Base-by-base conservation (phyloP, 2,888 invertebrate species). In the Aricia artaxerxes region DNA sequence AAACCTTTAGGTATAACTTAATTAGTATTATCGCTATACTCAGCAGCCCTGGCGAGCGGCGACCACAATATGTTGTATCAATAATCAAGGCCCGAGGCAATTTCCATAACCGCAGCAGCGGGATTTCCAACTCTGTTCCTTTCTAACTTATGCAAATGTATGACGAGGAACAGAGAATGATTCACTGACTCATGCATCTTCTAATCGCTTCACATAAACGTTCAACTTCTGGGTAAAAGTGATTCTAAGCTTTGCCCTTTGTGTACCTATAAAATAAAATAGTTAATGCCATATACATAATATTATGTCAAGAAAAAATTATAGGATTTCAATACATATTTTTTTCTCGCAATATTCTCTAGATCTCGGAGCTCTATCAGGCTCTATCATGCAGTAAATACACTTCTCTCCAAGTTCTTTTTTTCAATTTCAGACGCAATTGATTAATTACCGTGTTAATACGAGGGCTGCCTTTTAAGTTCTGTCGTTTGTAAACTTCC, bases 71-170 rank as follows among this genome's bases (percentile, higher is more conserved):
- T 61, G 24, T 24, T 69, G 16, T 69, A 69, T 69, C 75, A 49
- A 7, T 13, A 57, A 31, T 57, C 53, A 76, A 76, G 76, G 76
- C 35, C 35, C 76, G 5, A 16, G 57, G 76, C 57, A 76, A 76
- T 76, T 76, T 76, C 76, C 76, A 76, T 76, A 76, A 76, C 76
- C 24, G 31, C 76, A 76, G 53, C 9, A 11, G 53, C 57, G 76
- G 76, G 57, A 76, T 76, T 76, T 35, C 76, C 76, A 31, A 16
- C 53, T 76, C 76, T 76, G 35, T 76, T 57, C 53, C 76, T 57
- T 57, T 76, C 76, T 57, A 57, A 76, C 76, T 76, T 35, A 76
- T 76, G 35, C 57, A 5, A 76, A 76, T 76, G 11, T 53, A 35
- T 76, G 76, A 44, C 13, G 75, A 76, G 53, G 16, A 31, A 76